Percentiles rank a stretch among this genome's conserved stretches.
These are phyloP conservation scores for Rhagium mordax DNA, from an alignment of 2,888 invertebrate species.

Conservation along the genomic window DNA sequence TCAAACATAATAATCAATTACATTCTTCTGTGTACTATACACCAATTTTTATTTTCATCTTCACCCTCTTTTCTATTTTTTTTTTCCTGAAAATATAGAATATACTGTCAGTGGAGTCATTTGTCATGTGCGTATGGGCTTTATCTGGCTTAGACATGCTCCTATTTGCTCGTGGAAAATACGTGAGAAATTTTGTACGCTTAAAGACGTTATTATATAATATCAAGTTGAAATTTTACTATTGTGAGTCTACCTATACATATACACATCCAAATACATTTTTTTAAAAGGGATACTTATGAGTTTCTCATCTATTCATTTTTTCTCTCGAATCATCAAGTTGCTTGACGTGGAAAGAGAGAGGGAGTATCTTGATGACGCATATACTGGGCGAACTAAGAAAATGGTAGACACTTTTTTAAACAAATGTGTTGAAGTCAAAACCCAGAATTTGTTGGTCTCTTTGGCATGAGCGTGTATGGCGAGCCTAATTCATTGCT, in stretches of 20 bases:
- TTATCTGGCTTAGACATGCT: constrained; percentile 38
- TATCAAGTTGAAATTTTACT: constrained; percentile 30
- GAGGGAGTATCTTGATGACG: neutral
- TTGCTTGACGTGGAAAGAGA: neutral
- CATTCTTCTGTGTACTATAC: neutral
- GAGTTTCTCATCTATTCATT: neutral
- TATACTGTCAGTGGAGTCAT: constrained; percentile 33
- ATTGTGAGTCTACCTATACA: constrained; percentile 4
- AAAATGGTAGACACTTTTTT: neutral
- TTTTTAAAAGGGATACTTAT: neutral
- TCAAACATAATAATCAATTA: constrained; percentile 26
- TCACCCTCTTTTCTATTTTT: neutral
- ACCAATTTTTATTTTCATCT: constrained; percentile 25
- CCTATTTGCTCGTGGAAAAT: constrained; percentile 37
- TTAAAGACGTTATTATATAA: constrained; percentile 31
- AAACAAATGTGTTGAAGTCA: no score
- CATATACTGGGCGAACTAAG: neutral
- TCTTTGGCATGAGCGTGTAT: no score
- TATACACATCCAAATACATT: neutral
- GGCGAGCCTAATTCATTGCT: no score
- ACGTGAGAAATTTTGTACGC: constrained; percentile 30
- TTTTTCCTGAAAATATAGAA: constrained; percentile 31
- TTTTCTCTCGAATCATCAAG: neutral
- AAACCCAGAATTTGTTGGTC: no score
- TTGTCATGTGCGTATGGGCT: constrained; percentile 35